Conservation (phyloP, 2,113 vertebrate species). For the Hippoglossus stenolepis region DNA sequence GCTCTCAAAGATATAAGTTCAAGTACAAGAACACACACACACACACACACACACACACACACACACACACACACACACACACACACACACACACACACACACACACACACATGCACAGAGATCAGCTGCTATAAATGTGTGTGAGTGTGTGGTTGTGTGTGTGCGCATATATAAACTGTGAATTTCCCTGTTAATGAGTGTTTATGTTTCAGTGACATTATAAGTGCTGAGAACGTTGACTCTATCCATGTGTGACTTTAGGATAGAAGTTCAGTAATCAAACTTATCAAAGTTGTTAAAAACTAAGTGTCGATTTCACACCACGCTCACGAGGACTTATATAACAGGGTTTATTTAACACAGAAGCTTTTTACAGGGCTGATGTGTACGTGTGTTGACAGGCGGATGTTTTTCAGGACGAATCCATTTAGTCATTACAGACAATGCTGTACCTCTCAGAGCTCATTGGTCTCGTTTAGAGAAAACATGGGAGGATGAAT, state of each 20-base stretch:
- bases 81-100: too few relatives aligned
- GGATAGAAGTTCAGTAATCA: background rate
- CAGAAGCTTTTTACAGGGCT: background rate
- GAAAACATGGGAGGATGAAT: background rate
- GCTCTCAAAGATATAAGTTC: too few relatives aligned
- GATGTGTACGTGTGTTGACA: background rate
- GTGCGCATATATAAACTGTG: background rate
- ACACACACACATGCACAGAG: background rate
- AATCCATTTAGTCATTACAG: constrained; percentile 11
- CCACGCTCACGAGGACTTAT: background rate
- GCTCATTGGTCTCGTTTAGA: background rate
- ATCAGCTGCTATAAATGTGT: constrained; percentile 10
- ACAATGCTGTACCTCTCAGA: background rate
- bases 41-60: too few relatives aligned
- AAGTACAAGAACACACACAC: too few relatives aligned
- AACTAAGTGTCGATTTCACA: constrained; percentile 20
- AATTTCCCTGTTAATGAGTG: constrained; percentile 2
- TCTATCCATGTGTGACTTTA: background rate
- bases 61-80: too few relatives aligned
- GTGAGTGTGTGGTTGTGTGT: background rate
- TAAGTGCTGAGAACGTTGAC: background rate
- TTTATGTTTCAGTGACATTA: constrained; percentile 24
- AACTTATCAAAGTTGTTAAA: background rate
- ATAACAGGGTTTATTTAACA: background rate
- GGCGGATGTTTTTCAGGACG: background rate